Conservation (phyloP, 2,888 invertebrate species). For the Cerastoderma edule region DNA sequence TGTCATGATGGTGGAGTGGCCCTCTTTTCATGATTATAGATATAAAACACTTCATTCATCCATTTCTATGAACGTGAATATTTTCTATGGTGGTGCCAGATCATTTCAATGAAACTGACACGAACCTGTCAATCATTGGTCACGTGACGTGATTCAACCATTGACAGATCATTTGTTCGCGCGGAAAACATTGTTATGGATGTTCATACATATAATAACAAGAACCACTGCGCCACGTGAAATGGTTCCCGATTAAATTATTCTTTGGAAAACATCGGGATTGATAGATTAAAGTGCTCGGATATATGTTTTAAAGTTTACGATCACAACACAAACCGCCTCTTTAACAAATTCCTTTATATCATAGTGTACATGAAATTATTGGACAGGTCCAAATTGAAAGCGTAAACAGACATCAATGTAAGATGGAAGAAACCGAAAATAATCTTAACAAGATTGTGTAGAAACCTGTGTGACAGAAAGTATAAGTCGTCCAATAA, state of each 20-base stretch:
- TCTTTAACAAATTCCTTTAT: background rate
- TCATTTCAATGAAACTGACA: no score
- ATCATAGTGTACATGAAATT: background rate
- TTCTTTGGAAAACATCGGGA: background rate
- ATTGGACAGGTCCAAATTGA: background rate
- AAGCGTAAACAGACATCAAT: background rate
- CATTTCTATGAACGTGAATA: no score
- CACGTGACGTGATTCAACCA: background rate
- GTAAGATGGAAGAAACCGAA: background rate
- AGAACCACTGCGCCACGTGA: background rate
- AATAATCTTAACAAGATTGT: background rate
- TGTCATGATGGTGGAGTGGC: no score
- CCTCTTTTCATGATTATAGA: no score
- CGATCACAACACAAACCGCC: no score
- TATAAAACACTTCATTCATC: no score
- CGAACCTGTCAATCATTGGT: conserved; percentile 1
- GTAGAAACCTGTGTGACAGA: background rate
- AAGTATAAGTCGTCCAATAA: background rate
- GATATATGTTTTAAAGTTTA: no score
- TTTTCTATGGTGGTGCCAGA: no score
- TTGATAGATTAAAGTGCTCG: background rate
- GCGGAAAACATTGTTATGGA: background rate
- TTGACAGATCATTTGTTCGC: conserved; percentile 10
- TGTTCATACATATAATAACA: background rate
- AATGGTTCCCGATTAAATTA: background rate